Base-by-base conservation (phyloP, 2,888 invertebrate species). In the Diarsia mendica region DNA sequence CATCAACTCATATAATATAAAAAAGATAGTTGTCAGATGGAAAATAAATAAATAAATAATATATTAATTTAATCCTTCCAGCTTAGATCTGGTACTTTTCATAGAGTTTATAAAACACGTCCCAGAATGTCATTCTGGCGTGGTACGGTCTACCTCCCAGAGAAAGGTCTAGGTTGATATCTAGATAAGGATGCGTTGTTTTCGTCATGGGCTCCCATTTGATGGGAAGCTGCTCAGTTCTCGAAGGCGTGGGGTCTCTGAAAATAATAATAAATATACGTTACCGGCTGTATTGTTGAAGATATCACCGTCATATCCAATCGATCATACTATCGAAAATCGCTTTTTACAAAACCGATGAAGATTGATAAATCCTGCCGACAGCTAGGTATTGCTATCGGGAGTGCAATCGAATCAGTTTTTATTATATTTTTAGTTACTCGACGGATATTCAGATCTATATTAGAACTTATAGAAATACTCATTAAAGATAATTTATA, bases 21-120 rank as follows among this genome's bases (percentile, higher is more conserved):
- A 28, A 28, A 28, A 28, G 28, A 28, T 28, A 28, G 28, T 28
- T 28, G 28, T 28, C 28, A 28, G 28, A 28, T 28, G 28, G 28
- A 28, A 28, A 28, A 28, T 28, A 28, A 28, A 28, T 28, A 28
- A 28, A 28, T 28, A 28, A 28, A 28, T 28, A 28, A 28, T 28
- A 28, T 28, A 28, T 2, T 28, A 33, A n/a, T 67, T 23, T 11
- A n/a, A 23, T 39, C 2, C 10, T 10, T 48, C 18, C 15, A 69
- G 33, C 20, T 53, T 39, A 82, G 18, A 72, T 79, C 44, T 84
- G 77, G 18, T 80, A 77, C 1, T 82, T 80, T 55, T 74, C 76
- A 58, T 87, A 84, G 0, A 85, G 55, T 75, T 80, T 89, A 72
- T 89, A 90, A 67, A 92, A 90, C 8, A 87, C 73, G 10, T 90